phyloP scores from a whole-genome alignment of 2,113 vertebrate species.

The Notiomystis cincta region DNA sequence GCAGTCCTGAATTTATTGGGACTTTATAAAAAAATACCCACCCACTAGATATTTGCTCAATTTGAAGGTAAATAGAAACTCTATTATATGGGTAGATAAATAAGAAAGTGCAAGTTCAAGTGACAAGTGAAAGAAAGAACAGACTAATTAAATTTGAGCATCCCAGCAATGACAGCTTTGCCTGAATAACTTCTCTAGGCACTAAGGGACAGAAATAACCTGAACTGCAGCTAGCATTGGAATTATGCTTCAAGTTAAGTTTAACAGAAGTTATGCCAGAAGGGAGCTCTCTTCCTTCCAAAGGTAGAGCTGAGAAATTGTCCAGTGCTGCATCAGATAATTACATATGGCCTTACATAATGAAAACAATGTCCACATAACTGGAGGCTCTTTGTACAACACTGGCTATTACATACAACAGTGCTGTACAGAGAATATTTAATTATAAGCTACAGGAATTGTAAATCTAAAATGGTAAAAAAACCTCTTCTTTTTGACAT shows the following conservation, averaged over 20 bases:
- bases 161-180: neutral
- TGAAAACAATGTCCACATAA: neutral
- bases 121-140: neutral
- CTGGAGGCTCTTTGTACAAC: neutral
- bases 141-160: neutral
- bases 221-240: slow-evolving; percentile 5
- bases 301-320: neutral
- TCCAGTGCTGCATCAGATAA: neutral
- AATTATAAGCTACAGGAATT: neutral
- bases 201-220: slow-evolving; percentile 23
- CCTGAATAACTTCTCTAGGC: slow-evolving; percentile 24
- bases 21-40: neutral
- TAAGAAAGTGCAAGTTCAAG: slow-evolving; percentile 35
- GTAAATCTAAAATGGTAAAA: neutral
- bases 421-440: neutral
- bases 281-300: neutral
- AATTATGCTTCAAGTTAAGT: slow-evolving; percentile 4
- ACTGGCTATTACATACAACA: neutral
- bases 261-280: slow-evolving; percentile 13
- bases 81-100: neutral
- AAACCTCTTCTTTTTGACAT: neutral
- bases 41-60: neutral
- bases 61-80: slow-evolving; percentile 15
- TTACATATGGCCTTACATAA: neutral
- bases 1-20: neutral